Evolutionary conservation across 2,113 vertebrate genomes (phyloP).

Genomic region (Proterorhinus semilunaris): DNA sequence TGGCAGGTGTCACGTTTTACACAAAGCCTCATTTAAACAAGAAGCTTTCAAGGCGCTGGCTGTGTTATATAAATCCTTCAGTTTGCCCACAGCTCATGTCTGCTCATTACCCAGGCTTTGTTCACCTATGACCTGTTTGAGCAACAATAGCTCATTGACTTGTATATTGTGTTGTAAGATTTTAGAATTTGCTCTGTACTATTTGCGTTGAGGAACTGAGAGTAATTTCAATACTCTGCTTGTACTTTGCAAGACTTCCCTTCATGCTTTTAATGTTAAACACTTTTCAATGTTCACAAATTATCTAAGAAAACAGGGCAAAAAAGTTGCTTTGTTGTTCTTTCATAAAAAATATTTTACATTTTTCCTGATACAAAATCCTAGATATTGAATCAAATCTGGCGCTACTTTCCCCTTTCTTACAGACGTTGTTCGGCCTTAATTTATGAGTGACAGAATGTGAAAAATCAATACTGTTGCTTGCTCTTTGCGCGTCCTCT

Average conservation of each 20-base stretch:
- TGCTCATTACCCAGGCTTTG: constrained; percentile 15
- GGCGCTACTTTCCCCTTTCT: neutral
- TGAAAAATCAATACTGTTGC: neutral
- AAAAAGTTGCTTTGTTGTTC: too few species aligned
- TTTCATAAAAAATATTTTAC: too few species aligned
- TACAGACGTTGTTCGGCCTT: neutral
- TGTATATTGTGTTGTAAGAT: neutral
- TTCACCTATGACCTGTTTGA: constrained; percentile 26
- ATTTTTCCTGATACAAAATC: too few species aligned
- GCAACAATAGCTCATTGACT: neutral
- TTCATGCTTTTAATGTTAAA: too few species aligned
- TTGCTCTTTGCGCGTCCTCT: neutral
- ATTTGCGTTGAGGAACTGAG: too few species aligned
- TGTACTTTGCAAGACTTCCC: too few species aligned
- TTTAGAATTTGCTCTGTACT: too few species aligned
- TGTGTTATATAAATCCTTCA: constrained; percentile 31
- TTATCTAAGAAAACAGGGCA: too few species aligned
- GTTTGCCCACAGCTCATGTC: constrained; percentile 23
- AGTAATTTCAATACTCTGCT: too few species aligned
- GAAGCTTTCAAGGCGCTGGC: constrained; percentile 20
- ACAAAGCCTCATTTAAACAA: constrained; percentile 31
- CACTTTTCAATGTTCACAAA: too few species aligned
- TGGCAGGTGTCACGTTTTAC: too few species aligned
- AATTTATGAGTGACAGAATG: neutral
- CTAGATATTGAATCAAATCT: too few species aligned